Base-by-base conservation (phyloP, 2,888 invertebrate genomes). In the Eilema griseolum region DNA sequence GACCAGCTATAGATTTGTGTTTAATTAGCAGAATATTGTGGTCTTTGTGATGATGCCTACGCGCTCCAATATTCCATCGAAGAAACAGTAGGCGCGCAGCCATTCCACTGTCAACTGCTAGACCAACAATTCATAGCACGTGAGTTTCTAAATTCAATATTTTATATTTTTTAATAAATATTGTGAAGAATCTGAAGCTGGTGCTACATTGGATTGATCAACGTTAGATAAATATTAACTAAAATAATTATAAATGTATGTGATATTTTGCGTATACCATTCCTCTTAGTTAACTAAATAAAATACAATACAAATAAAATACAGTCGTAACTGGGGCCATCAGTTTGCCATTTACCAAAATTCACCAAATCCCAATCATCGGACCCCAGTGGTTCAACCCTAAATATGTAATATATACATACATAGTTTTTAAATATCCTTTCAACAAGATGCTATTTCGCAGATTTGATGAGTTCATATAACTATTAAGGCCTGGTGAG, bases 291-390 rank as follows among this genome's bases (percentile, higher is more conserved):
- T 31, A 5, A 65, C 66, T 69, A 73, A 61, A 66, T 63, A 66
- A 61, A 65, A 65, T 72, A 64, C 59, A 71, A 69, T 72, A 76
- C 70, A 74, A 75, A 79, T 69, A 67, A n/a, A 67, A 69, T 73
- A 74, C 77, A 80, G 82, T 73, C 66, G n/a, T 79, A 66, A 79
- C 69, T 72, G 41, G 56, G 61, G 28, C 12, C 33, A 24, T 60
- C 41, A 28, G 8, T 46, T 24, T 41, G 11, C 31, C 14, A 37
- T 31, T 26, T 14, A 26, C 14, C 8, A 8, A n/a, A 63, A 23
- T n/a, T n/a, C n/a, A n/a, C n/a, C n/a, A n/a, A n/a, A n/a, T n/a
- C n/a, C n/a, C n/a, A n/a, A n/a, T 14, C 23, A 52, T 28, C 20
- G 66, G 66, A 61, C 20, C 69, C 61, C 66, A 60, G 66, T 46